phyloP scores from a whole-genome alignment of 2,888 invertebrate species.

The Phytoseiulus persimilis region DNA sequence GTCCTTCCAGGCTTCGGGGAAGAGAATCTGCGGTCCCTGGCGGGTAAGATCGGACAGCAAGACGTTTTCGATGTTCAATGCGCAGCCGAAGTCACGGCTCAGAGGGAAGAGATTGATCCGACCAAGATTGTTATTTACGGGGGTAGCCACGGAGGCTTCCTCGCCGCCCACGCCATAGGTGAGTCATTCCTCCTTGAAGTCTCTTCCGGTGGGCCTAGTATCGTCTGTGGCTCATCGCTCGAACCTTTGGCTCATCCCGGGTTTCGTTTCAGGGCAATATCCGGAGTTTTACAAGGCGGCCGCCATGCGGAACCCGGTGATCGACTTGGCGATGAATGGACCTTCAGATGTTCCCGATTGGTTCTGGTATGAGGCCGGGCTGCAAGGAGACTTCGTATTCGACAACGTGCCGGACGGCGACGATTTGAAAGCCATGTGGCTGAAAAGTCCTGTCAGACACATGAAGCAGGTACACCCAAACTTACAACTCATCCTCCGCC shows the following conservation, averaged over 20 bases:
- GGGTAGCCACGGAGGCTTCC: constrained; percentile 82
- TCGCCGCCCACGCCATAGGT: constrained; percentile 71
- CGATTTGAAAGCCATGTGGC: constrained; percentile 58
- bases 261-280: not conserved
- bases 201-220: no score
- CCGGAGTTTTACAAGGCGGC: constrained; percentile 62
- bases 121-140: constrained; percentile 62
- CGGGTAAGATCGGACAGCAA: constrained; percentile 62
- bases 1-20: constrained; percentile 61
- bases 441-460: constrained; percentile 63
- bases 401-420: constrained; percentile 51
- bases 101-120: constrained; percentile 53
- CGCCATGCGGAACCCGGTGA: constrained; percentile 70
- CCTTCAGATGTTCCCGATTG: constrained; percentile 76
- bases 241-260: not conserved
- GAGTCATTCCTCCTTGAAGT: not conserved
- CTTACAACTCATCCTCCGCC: constrained; percentile 40
- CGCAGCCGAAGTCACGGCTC: constrained; percentile 42
- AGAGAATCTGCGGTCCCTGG: constrained; percentile 61
- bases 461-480: constrained; percentile 51
- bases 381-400: constrained; percentile 44
- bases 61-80: constrained; percentile 63
- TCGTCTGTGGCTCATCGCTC: no score
- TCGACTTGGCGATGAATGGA: constrained; percentile 66
- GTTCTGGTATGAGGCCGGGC: constrained; percentile 53